Evolutionary conservation across 2,113 vertebrate genomes (phyloP).

Genomic region (Xyliphius kryptos): DNA sequence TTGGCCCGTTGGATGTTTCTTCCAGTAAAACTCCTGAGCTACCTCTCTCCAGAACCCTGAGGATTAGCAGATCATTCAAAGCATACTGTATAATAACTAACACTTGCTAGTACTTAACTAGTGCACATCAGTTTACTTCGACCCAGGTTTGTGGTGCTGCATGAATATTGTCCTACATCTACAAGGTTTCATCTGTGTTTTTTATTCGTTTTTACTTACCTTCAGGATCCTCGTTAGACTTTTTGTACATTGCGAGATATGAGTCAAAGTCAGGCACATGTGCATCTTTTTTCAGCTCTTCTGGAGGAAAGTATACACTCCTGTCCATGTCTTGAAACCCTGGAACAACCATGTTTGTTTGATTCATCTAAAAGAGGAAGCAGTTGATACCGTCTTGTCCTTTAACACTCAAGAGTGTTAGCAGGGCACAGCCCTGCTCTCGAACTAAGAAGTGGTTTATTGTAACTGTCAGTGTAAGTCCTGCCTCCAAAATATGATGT

Average conservation of each 20-base stretch:
- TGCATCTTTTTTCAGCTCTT: constrained; percentile 58
- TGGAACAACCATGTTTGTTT: constrained; percentile 57
- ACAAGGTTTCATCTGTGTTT: too few species aligned
- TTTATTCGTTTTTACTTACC: constrained; percentile 59
- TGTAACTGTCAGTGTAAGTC: constrained; percentile 37
- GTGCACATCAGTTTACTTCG: too few species aligned
- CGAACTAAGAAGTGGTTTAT: constrained; percentile 38
- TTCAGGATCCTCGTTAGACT: constrained; percentile 68
- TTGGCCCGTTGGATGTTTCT: constrained; percentile 59
- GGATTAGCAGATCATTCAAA: too few species aligned
- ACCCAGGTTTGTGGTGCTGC: too few species aligned
- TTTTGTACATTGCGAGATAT: constrained; percentile 63
- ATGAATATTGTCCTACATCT: too few species aligned
- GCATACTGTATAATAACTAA: too few species aligned
- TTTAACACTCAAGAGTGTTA: constrained; percentile 38
- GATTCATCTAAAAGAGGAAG: constrained; percentile 31
- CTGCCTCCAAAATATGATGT: constrained; percentile 52
- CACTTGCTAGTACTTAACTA: too few species aligned
- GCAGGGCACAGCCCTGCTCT: constrained; percentile 41
- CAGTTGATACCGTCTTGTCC: constrained; percentile 36
- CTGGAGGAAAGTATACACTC: constrained; percentile 54
- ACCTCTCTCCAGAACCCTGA: constrained; percentile 71
- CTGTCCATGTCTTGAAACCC: constrained; percentile 48
- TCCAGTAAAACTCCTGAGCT: constrained; percentile 68
- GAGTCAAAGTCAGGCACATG: constrained; percentile 65